Evolutionary conservation across 2,797 vertebrate species (phyloP), one percentile per base, ranked within the genome.

Genomic region (Taenioides sp.): DNA sequence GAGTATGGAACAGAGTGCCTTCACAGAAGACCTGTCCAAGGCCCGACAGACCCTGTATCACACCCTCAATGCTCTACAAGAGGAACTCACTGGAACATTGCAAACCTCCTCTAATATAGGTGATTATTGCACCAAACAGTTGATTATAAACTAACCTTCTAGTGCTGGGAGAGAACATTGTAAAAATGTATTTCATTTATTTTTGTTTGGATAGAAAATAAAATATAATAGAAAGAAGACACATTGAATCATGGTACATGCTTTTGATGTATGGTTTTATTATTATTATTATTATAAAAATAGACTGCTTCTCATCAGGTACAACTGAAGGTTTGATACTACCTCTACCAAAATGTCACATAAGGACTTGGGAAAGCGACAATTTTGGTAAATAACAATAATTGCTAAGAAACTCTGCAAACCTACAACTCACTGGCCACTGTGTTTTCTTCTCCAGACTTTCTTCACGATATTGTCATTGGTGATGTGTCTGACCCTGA

Each of bases 321-420:
- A 88, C 86, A 74, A 88, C 96, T 4, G 93, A 94, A 62, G 94
- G 91, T 2, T 92, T 97, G 34, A 85, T 71, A 62, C 83, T 97
- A 73, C 97, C 97, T 0, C 82, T 93, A 0, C 95, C 97, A 27
- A 96, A 94, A 86, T 98, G 96, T 82, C 94, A 95, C 81, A 92
- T 93, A 1, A 95, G 93, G 81, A 90, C 79, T 80, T 99, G 97
- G 97, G 96, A 95, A 76, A 95, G 94, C 65, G 95, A 98, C 86
- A 98, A 94, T 85, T 98, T 99, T 27, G 97, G 97, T 99, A 94
- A 95, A 3, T n/a, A 66, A 22, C 17, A 16, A 4, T n/a, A 12
- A 4, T 31, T 34, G 1, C 25, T 2, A 14, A 22, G 27, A 22
- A 64, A 20, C 43, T 3, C 22, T 7, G 14, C 27, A 28, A 50